phyloP scores from a whole-genome alignment of 2,888 invertebrate genomes.

The Parochlus steinenii region DNA sequence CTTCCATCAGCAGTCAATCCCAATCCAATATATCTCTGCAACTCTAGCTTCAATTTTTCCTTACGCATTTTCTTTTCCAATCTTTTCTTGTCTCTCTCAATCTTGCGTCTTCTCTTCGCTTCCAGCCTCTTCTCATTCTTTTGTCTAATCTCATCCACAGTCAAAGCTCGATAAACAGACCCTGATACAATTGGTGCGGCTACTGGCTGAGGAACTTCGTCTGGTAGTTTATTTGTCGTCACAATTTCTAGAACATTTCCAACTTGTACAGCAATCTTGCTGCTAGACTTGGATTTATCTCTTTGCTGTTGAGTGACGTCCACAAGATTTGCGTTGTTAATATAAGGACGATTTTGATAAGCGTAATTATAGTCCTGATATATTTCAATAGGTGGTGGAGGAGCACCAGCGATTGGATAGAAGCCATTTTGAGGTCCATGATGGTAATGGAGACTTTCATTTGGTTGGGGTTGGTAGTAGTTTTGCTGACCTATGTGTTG shows the following conservation, averaged over 20 bases:
- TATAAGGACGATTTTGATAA: too few species aligned
- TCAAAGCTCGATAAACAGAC: not conserved
- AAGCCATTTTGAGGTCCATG: not conserved
- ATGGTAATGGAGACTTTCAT: not conserved
- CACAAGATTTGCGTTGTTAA: conserved; percentile 9
- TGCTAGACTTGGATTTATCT: conserved; percentile 1
- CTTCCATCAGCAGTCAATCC: conserved; percentile 7
- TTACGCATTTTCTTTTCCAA: conserved; percentile 3
- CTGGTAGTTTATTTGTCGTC: not conserved
- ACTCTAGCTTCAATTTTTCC: conserved; percentile 6
- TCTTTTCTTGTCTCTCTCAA: conserved; percentile 7
- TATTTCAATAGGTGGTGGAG: not conserved
- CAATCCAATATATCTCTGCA: conserved; percentile 8
- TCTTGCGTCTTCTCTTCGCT: conserved; percentile 3
- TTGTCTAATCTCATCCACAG: not conserved
- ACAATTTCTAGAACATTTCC: conserved; percentile 11
- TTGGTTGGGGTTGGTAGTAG: conserved; percentile 1
- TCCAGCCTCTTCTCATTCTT: not conserved
- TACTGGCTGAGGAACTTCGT: not conserved
- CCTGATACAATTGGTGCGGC: not conserved
- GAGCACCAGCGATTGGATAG: not conserved
- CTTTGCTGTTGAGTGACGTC: conserved; percentile 10
- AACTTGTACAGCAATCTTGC: conserved; percentile 9
- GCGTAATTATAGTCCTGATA: not conserved
- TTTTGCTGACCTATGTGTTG: too few species aligned